Evolutionary conservation across 2,797 vertebrate species (phyloP).

Genomic region (Spatula clypeata): DNA sequence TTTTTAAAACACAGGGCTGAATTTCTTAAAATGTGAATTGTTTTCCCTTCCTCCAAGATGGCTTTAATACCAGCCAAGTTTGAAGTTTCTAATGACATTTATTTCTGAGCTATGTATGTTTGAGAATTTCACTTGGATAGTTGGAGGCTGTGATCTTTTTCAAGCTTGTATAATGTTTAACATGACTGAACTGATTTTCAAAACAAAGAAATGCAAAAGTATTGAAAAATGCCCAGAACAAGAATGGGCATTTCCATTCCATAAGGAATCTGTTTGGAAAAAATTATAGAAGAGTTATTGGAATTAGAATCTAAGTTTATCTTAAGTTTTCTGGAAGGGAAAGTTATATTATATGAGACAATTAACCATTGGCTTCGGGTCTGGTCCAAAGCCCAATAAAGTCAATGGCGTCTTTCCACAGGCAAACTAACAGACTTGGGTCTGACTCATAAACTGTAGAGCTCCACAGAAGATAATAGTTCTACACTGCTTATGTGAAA

Average conservation of each 20-base stretch:
- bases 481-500: constrained; percentile 36
- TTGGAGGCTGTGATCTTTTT: constrained; percentile 61
- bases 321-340: constrained; percentile 68
- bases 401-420: constrained; percentile 46
- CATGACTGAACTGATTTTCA: constrained; percentile 60
- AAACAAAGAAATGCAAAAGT: constrained; percentile 53
- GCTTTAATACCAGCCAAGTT: constrained; percentile 59
- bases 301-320: constrained; percentile 71
- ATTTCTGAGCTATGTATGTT: constrained; percentile 40
- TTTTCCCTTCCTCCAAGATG: constrained; percentile 44
- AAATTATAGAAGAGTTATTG: constrained; percentile 48
- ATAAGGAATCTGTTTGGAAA: constrained; percentile 74
- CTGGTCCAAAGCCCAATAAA: constrained; percentile 63
- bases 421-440: constrained; percentile 32
- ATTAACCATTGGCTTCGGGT: constrained; percentile 55
- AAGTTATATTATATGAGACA: constrained; percentile 57
- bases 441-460: constrained; percentile 49
- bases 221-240: constrained; percentile 51
- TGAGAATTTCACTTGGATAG: constrained; percentile 45
- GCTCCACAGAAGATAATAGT: constrained; percentile 50
- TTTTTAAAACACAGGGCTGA: constrained; percentile 17
- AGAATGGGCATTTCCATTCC: constrained; percentile 55
- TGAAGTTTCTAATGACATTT: constrained; percentile 65
- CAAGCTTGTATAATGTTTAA: constrained; percentile 57
- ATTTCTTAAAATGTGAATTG: constrained; percentile 38